Conservation (phyloP, 2,797 vertebrate genomes). For the Enteromius afrohamiltoni region DNA sequence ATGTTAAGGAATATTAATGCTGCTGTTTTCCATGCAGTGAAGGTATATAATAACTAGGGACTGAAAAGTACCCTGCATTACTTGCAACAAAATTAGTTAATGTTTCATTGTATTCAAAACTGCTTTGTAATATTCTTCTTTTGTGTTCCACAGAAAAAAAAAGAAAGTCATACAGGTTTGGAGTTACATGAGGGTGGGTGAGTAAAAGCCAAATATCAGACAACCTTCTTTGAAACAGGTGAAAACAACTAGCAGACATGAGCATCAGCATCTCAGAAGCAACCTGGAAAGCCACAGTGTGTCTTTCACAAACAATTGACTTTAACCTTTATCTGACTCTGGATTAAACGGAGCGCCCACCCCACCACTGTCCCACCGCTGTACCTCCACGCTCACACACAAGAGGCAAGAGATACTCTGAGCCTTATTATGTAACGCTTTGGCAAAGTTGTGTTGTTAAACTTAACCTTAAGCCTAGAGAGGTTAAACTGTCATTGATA, state of each 20-base stretch:
- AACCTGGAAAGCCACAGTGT: background rate
- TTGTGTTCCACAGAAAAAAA: background rate
- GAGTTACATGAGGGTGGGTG: background rate
- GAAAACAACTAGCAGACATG: background rate
- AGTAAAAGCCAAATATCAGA: no score
- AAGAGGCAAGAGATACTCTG: background rate
- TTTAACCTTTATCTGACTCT: background rate
- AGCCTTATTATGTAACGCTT: constrained; percentile 20
- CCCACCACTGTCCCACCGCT: background rate
- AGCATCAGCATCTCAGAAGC: background rate
- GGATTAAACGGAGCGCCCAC: background rate
- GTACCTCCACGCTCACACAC: background rate
- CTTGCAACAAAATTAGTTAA: background rate
- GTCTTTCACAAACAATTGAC: constrained; percentile 11
- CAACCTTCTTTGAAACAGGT: background rate
- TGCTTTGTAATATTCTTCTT: background rate
- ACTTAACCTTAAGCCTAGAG: background rate
- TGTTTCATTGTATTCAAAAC: background rate
- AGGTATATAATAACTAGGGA: background rate
- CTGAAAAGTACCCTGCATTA: background rate
- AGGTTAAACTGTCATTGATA: background rate
- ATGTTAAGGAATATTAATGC: background rate
- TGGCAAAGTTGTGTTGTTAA: constrained; percentile 1
- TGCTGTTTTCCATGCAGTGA: background rate
- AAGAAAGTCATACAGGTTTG: background rate